These are phyloP conservation scores for Artemia sp. DNA, from an alignment of 2,888 invertebrate genomes.

Conservation along the genomic window DNA sequence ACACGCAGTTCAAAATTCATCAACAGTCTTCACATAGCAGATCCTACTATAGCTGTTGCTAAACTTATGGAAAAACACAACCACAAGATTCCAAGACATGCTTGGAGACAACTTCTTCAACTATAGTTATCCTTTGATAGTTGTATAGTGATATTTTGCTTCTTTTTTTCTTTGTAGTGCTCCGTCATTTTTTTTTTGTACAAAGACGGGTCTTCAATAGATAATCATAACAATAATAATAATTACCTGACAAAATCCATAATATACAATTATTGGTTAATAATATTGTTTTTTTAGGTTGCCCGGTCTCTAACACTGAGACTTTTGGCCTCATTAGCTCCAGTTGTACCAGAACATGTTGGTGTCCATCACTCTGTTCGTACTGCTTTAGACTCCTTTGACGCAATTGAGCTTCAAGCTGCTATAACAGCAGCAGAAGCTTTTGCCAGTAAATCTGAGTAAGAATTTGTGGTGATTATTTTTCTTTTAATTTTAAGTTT, in stretches of 20 bases:
- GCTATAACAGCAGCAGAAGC: slow-evolving; percentile 85
- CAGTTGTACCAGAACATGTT: slow-evolving; percentile 79
- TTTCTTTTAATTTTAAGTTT: no score
- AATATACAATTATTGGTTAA: no score
- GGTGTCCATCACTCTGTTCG: slow-evolving; percentile 89
- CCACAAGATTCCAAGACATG: no score
- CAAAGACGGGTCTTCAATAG: not conserved
- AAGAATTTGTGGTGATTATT: slow-evolving; percentile 28
- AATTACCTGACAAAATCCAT: no score
- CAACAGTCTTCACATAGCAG: no score
- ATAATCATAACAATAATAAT: not conserved
- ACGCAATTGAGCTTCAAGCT: slow-evolving; percentile 86
- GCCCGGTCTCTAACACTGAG: slow-evolving; percentile 76
- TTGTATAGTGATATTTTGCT: no score
- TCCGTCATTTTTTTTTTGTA: not conserved
- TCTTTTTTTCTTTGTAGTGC: no score
- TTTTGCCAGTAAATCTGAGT: slow-evolving; percentile 87
- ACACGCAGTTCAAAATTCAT: no score
- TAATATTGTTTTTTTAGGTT: slow-evolving; percentile 32
- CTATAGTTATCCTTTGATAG: no score
- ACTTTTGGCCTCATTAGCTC: slow-evolving; percentile 77
- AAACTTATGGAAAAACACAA: no score
- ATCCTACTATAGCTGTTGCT: no score
- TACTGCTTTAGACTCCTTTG: slow-evolving; percentile 77
- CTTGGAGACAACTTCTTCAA: no score